Base-by-base conservation (phyloP, 2,797 vertebrate genomes). In the Melanotaenia maccullochi region DNA sequence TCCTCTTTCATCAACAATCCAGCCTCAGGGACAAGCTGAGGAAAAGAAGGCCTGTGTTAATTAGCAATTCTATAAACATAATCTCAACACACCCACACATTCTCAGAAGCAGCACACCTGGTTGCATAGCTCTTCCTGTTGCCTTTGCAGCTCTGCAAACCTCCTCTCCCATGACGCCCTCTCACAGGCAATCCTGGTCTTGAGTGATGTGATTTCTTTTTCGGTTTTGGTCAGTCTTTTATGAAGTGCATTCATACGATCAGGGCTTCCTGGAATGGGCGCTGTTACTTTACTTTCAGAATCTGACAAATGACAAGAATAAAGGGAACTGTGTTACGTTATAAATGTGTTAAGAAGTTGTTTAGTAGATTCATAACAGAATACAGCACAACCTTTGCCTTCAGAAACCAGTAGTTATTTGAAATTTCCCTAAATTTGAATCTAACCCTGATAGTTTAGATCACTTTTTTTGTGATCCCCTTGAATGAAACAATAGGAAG, bases 171-270 rank as follows among this genome's bases (percentile, higher is more conserved):
- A 95, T 52, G 92, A 88, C 59, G 85, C 83, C 65, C 87, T 93
- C 66, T 95, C 93, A 61, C 89, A 90, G 18, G 81, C 76, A 5
- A 95, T 79, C 73, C 93, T 92, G 0, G 90, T 90, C 90, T 94
- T 95, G 32, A 96, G 88, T 7, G 91, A 92, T 62, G 90, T 85
- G 1, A 96, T 91, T 0, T 96, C 95, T 0, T 79, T 91, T 81
- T 97, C 95, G 9, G 94, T 93, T 0, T 86, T 94, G 38, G 88
- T 80, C 55, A 97, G 86, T 82, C 95, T 87, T 40, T 82, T 89
- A 20, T 90, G 86, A 40, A 94, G 85, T 54, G 66, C 75, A 5
- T 77, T 57, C 14, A 75, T 85, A 0, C 60, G 85, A 44, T 93
- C 89, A 38, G 82, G 89, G 51, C 88, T 89, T 2, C 80, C 84